Evolutionary conservation across 2,797 vertebrate genomes (phyloP).

Genomic region (Thripadectes ignobilis): DNA sequence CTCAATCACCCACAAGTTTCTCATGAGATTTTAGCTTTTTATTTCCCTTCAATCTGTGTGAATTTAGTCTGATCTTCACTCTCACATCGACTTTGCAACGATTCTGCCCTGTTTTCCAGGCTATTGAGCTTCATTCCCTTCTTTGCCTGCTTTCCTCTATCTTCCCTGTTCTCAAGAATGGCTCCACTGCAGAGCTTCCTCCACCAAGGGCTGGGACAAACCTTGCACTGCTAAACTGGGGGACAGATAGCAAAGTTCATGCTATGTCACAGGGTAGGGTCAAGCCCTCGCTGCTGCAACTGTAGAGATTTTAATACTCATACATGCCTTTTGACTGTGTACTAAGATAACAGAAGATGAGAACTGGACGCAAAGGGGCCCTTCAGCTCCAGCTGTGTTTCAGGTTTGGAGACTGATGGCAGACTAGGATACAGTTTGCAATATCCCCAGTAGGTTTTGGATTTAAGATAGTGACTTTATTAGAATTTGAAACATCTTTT

Average conservation of each 20-base stretch:
- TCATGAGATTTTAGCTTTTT: not conserved
- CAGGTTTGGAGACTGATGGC: not conserved
- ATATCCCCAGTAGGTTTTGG: conserved; percentile 14
- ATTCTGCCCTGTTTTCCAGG: not conserved
- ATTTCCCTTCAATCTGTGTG: not conserved
- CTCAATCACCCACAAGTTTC: not conserved
- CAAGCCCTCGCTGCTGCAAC: not conserved
- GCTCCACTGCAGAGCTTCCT: not conserved
- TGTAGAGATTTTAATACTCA: not conserved
- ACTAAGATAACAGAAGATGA: not conserved
- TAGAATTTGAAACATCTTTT: conserved; percentile 33
- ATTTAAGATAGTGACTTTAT: conserved; percentile 30
- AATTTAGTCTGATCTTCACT: not conserved
- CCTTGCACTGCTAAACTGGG: not conserved
- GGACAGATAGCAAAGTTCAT: not conserved
- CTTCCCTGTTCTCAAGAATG: not conserved
- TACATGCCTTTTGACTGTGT: not conserved
- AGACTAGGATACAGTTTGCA: not conserved
- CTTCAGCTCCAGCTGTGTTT: not conserved
- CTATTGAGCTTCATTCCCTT: not conserved
- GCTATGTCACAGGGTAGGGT: not conserved
- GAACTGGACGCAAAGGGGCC: not conserved
- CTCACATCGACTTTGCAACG: not conserved
- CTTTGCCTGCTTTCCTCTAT: not conserved
- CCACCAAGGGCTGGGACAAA: not conserved